phyloP scores from a whole-genome alignment of 2,113 vertebrate species.

The Furnarius figulus region DNA sequence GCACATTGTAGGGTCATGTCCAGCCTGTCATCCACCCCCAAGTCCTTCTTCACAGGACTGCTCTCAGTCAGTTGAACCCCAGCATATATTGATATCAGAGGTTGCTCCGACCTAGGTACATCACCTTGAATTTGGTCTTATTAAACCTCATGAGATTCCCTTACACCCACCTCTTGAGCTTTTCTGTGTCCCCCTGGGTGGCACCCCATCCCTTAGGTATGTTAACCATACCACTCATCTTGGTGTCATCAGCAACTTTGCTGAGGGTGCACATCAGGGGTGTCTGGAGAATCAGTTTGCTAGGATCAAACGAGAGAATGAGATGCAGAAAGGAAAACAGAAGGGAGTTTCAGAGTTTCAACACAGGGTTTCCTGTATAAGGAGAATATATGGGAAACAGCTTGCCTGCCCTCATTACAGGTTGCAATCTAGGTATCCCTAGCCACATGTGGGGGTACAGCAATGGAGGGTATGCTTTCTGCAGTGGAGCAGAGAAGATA shows the following conservation, averaged over 20 bases:
- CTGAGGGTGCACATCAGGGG: not conserved
- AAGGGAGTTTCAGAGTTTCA: not conserved
- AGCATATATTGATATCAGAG: accelerated
- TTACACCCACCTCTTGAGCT: accelerated
- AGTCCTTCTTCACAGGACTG: not conserved
- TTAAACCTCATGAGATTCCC: not conserved
- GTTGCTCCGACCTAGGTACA: accelerated
- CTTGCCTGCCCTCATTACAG: not conserved
- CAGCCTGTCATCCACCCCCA: not conserved
- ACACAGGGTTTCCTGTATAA: not conserved
- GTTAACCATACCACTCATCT: not conserved
- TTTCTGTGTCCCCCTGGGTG: not conserved
- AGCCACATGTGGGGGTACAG: not conserved
- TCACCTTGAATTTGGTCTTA: not conserved
- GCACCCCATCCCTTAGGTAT: accelerated
- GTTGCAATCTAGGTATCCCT: not conserved
- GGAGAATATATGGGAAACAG: not conserved
- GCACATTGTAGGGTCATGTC: too few species aligned
- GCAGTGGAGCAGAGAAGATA: not conserved
- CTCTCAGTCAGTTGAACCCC: accelerated
- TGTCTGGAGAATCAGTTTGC: not conserved
- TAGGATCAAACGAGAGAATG: not conserved
- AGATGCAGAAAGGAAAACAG: not conserved
- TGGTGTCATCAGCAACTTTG: not conserved
- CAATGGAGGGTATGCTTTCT: not conserved